phyloP scores from a whole-genome alignment of 2,113 vertebrate species.

The Bubo blakistoni region DNA sequence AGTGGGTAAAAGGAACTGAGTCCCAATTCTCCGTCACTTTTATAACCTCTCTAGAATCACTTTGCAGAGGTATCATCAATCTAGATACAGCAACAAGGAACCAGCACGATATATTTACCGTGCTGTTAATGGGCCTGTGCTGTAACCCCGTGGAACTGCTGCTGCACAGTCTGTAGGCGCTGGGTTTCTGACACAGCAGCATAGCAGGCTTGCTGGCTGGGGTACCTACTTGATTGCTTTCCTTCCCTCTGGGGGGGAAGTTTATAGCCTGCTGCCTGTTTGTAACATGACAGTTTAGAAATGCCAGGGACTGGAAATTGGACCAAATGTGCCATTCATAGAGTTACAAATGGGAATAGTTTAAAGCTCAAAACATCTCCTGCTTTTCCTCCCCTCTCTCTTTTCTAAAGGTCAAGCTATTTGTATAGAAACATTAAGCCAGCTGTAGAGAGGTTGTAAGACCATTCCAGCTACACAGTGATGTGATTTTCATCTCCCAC shows the following conservation, averaged over 20 bases:
- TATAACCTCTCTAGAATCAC: not conserved
- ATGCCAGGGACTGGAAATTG: constrained; percentile 42
- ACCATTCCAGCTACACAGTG: constrained; percentile 2
- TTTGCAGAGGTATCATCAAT: not conserved
- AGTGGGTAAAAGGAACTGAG: not conserved
- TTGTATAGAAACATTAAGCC: constrained; percentile 48
- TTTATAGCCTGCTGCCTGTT: constrained; percentile 27
- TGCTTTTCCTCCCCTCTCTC: not conserved
- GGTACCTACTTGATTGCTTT: not conserved
- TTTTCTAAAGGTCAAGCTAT: constrained; percentile 57
- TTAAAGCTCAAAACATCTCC: constrained; percentile 19
- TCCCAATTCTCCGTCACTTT: not conserved
- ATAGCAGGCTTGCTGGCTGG: not conserved
- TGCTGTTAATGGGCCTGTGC: not conserved
- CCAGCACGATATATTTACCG: accelerated
- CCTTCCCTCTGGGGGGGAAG: not conserved
- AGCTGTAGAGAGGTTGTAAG: constrained; percentile 45
- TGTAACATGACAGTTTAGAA: constrained; percentile 30
- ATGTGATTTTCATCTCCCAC: constrained; percentile 41
- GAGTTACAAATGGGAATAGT: constrained; percentile 49
- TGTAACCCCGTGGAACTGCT: not conserved
- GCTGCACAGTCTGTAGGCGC: accelerated
- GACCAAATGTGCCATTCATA: constrained; percentile 25
- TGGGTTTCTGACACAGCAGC: not conserved
- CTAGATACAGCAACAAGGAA: not conserved